Conservation (phyloP, 2,888 invertebrate genomes). For the Gortyna flavago region DNA sequence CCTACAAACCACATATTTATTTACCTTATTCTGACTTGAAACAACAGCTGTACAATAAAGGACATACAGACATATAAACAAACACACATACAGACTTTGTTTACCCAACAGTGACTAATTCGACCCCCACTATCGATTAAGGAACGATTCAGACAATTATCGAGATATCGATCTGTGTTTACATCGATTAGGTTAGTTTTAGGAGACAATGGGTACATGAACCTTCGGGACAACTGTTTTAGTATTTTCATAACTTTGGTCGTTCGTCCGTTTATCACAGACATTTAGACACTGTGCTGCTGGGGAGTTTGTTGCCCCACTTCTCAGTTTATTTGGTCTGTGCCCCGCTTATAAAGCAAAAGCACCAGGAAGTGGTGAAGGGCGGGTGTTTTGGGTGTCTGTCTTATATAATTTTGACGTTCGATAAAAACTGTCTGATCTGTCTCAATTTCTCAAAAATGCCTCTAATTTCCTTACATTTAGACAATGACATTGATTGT, state of each 20-base stretch:
- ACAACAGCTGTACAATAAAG: conserved; percentile 11
- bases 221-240: not conserved
- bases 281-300: not conserved
- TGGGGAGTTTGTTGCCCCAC: too few relatives aligned
- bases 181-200: conserved; percentile 53
- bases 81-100: conserved; percentile 40
- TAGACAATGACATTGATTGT: too few relatives aligned
- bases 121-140: conserved; percentile 66
- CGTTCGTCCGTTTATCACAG: not conserved
- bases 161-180: conserved; percentile 71
- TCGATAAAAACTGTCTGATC: too few relatives aligned
- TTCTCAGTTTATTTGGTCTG: too few relatives aligned
- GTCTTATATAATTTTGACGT: too few relatives aligned
- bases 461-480: too few relatives aligned
- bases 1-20: conserved; percentile 7
- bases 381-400: too few relatives aligned
- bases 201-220: conserved; percentile 15
- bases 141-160: conserved; percentile 66
- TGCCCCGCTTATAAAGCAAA: too few relatives aligned
- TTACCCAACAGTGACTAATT: conserved; percentile 58
- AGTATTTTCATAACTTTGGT: not conserved
- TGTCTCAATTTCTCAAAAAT: too few relatives aligned
- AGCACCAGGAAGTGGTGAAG: too few relatives aligned
- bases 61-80: conserved; percentile 33
- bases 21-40: not conserved